Conservation (phyloP, 2,797 vertebrate species). For the Danio choprae region DNA sequence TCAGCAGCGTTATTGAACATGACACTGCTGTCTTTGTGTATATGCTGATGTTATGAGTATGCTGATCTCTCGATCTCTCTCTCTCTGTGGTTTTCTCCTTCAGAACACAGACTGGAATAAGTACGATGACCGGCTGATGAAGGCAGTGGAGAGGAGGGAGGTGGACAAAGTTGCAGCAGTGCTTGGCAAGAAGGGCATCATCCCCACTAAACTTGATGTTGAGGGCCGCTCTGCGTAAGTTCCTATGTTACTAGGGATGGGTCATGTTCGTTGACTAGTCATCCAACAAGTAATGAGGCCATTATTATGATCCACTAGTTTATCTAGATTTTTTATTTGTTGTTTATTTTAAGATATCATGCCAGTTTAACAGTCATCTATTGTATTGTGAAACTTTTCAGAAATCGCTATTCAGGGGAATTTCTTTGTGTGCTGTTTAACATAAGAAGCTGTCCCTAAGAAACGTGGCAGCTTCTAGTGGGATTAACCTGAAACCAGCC, state of each 20-base stretch:
- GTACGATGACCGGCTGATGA: conserved; percentile 97
- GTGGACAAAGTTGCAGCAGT: conserved; percentile 92
- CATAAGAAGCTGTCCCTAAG: not conserved
- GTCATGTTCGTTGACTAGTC: not conserved
- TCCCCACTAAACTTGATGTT: conserved; percentile 91
- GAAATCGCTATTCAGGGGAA: not conserved
- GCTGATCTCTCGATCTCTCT: not conserved
- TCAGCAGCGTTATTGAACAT: conserved; percentile 13
- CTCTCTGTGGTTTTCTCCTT: conserved; percentile 25
- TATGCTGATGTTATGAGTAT: conserved; percentile 14
- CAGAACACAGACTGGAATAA: conserved; percentile 97
- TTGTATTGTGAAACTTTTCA: not conserved
- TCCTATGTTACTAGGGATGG: conserved; percentile 26
- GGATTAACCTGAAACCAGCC: conserved; percentile 16
- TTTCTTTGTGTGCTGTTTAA: not conserved
- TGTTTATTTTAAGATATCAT: not conserved
- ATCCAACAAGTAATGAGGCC: not conserved
- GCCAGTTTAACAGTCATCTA: not conserved
- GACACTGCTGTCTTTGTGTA: conserved; percentile 4
- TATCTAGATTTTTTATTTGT: not conserved
- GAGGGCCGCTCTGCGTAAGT: conserved; percentile 98
- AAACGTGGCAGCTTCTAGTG: not conserved
- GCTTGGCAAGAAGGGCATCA: conserved; percentile 93
- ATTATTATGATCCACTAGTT: not conserved
- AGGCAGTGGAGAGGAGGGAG: conserved; percentile 94